These are phyloP conservation scores for Philantomba maxwellii DNA, from an alignment of 2,113 vertebrate genomes.

Conservation along the genomic window DNA sequence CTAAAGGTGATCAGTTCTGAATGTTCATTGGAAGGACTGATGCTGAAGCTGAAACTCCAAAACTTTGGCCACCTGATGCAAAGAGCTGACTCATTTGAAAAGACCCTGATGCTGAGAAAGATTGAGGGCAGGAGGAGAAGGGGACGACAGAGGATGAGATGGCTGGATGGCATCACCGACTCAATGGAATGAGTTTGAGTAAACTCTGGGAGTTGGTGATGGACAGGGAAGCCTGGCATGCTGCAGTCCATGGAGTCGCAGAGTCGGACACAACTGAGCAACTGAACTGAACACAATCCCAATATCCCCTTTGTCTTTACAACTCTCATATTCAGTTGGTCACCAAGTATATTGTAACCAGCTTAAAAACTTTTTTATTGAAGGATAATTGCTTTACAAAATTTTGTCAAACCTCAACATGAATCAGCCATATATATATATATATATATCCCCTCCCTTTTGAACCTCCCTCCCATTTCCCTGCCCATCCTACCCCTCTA, in stretches of 20 bases:
- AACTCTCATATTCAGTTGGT: neutral
- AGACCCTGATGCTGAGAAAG: neutral
- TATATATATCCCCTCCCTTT: neutral
- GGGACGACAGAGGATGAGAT: neutral
- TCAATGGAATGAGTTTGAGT: neutral
- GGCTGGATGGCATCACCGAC: neutral
- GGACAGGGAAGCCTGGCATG: neutral
- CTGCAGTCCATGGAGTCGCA: neutral
- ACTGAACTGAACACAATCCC: neutral
- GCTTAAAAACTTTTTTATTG: neutral
- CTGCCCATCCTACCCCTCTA: neutral
- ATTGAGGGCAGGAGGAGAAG: neutral
- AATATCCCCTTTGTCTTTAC: neutral
- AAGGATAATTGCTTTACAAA: neutral
- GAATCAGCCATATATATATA: neutral
- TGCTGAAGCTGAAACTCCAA: neutral
- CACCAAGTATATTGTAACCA: neutral
- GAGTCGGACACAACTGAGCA: neutral
- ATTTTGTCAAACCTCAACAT: neutral
- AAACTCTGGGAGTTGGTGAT: neutral
- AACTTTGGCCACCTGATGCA: neutral
- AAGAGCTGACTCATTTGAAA: neutral
- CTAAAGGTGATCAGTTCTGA: neutral
- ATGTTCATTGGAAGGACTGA: neutral
- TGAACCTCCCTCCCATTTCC: neutral